These are phyloP conservation scores for Leuctra nigra DNA, from an alignment of 2,888 invertebrate genomes.

Conservation along the genomic window DNA sequence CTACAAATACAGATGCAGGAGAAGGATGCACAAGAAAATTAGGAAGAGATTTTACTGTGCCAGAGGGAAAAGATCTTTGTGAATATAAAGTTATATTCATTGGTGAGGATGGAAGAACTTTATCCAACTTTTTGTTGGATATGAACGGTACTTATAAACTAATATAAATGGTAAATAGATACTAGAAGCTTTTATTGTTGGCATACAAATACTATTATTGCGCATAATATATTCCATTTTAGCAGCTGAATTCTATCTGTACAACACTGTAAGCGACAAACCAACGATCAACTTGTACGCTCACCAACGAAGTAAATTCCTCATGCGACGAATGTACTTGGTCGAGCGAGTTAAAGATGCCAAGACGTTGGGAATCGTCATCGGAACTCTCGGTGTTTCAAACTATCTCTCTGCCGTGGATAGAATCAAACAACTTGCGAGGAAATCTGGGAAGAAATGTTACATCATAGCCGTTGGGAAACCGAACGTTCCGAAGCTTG, in stretches of 20 bases:
- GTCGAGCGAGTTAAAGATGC: conserved; percentile 92
- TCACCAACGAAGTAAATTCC: conserved; percentile 48
- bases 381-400: conserved; percentile 83
- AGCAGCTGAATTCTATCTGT: conserved; percentile 17
- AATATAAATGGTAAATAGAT: no score
- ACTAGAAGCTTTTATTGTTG: no score
- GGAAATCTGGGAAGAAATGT: conserved; percentile 71
- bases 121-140: conserved; percentile 51
- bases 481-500: conserved; percentile 88
- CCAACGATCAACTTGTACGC: not conserved
- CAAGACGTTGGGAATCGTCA: conserved; percentile 74
- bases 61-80: conserved; percentile 34
- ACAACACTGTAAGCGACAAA: no score
- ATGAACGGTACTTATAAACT: conserved; percentile 37
- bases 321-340: conserved; percentile 74
- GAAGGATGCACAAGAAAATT: not conserved
- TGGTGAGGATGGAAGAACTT: conserved; percentile 56
- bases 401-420: conserved; percentile 68
- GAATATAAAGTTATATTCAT: conserved; percentile 58
- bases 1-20: not conserved
- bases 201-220: no score
- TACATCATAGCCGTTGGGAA: conserved; percentile 92
- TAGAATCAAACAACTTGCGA: conserved; percentile 65
- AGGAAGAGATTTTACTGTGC: conserved; percentile 15
- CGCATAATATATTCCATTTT: not conserved